Evolutionary conservation across 2,113 vertebrate genomes (phyloP).

Genomic region (Centropristis striata): DNA sequence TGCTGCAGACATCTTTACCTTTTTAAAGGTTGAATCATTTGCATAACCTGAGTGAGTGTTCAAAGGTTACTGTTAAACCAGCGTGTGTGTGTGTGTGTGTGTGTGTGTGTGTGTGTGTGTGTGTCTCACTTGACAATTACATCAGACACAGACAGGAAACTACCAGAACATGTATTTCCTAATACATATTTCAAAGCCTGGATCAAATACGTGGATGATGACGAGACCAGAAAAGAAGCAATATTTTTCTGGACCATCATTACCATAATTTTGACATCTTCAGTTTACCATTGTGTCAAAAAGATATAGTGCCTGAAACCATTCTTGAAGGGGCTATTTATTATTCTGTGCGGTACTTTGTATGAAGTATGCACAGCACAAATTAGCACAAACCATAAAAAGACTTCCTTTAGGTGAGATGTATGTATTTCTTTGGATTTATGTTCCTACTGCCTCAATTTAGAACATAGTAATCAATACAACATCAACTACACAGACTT

Average conservation of each 20-base stretch:
- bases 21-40: constrained; percentile 76
- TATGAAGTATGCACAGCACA: constrained; percentile 44
- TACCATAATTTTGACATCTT: constrained; percentile 68
- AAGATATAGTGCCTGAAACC: constrained; percentile 63
- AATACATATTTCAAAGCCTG: constrained; percentile 4
- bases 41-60: constrained; percentile 62
- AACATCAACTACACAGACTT: not conserved
- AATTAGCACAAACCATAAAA: constrained; percentile 54
- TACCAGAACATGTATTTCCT: constrained; percentile 19
- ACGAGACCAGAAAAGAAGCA: not conserved
- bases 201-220: constrained; percentile 10
- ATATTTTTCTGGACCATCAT: constrained; percentile 30
- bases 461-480: no score
- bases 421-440: constrained; percentile 1
- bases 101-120: constrained; percentile 20
- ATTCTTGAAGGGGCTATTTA: constrained; percentile 64
- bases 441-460: not conserved
- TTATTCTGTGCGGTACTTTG: constrained; percentile 61
- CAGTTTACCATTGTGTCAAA: constrained; percentile 71
- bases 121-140: constrained; percentile 3
- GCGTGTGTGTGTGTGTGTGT: constrained; percentile 21
- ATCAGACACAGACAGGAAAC: constrained; percentile 11
- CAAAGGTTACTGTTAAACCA: constrained; percentile 65
- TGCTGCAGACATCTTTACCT: constrained; percentile 56
- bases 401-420: constrained; percentile 20